phyloP scores from a whole-genome alignment of 2,113 vertebrate genomes.

The Protobothrops flavoviridis region DNA sequence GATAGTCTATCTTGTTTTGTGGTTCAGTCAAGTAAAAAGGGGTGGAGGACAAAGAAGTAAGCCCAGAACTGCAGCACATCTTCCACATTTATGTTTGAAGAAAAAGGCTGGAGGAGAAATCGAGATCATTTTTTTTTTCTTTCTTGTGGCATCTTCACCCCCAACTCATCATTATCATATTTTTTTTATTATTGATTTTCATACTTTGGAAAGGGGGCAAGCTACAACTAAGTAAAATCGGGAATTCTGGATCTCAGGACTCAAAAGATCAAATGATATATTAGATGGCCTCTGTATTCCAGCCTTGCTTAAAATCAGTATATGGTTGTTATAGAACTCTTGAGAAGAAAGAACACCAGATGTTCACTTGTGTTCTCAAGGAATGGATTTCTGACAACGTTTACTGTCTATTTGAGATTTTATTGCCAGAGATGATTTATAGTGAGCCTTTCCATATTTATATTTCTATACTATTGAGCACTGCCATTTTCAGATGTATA shows the following conservation, averaged over 20 bases:
- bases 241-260: conserved; percentile 1
- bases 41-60: not conserved
- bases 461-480: not conserved
- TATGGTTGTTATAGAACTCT: not conserved
- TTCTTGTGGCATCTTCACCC: not conserved
- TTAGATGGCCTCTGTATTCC: not conserved
- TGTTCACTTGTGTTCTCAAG: not conserved
- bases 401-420: not conserved
- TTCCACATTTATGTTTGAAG: not conserved
- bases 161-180: not conserved
- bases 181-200: not conserved
- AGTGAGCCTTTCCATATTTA: not conserved
- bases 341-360: not conserved
- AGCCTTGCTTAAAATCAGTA: not conserved
- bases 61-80: not conserved
- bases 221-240: conserved; percentile 12
- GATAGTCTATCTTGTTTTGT: not conserved
- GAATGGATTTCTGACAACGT: not conserved
- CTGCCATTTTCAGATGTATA: not conserved
- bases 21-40: not conserved
- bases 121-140: not conserved
- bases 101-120: not conserved
- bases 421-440: not conserved
- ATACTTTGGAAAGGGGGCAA: not conserved
- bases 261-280: not conserved